These are phyloP conservation scores for Argyrosomus regius DNA, from an alignment of 2,797 vertebrate species.

Conservation along the genomic window DNA sequence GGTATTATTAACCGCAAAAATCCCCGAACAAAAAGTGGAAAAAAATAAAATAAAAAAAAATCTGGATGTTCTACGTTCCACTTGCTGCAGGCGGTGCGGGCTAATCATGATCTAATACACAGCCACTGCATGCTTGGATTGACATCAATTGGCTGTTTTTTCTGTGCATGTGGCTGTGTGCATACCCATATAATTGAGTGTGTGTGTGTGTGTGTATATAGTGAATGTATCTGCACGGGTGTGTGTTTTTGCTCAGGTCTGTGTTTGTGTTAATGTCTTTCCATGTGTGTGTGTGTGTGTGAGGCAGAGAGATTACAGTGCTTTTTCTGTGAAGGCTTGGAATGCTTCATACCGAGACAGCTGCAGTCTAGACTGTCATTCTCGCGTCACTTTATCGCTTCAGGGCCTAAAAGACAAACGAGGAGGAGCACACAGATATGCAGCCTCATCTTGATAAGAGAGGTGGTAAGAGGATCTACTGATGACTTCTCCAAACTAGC, in stretches of 20 bases:
- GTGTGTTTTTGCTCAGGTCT: conserved; percentile 27
- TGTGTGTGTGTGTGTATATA: conserved; percentile 9
- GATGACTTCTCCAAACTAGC: conserved; percentile 66
- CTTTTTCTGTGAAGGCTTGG: conserved; percentile 65
- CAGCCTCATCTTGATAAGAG: conserved; percentile 77
- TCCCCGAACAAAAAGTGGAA: conserved; percentile 30
- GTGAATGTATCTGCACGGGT: conserved; percentile 21
- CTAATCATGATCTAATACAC: conserved; percentile 73
- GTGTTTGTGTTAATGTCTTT: conserved; percentile 13
- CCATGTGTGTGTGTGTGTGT: neutral
- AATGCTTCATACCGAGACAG: conserved; percentile 75
- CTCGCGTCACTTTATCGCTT: conserved; percentile 71
- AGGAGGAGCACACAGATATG: conserved; percentile 72
- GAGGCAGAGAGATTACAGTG: conserved; percentile 44
- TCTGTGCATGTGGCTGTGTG: conserved; percentile 39
- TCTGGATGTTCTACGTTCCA: conserved; percentile 28
- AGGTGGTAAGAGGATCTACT: conserved; percentile 74
- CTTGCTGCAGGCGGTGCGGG: conserved; percentile 60
- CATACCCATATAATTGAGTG: conserved; percentile 30
- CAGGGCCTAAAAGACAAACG: conserved; percentile 71
- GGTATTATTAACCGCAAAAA: conserved; percentile 52
- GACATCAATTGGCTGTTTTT: conserved; percentile 62
- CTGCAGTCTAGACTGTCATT: conserved; percentile 85
- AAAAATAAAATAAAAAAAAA: conserved; percentile 29
- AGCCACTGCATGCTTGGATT: conserved; percentile 66